A percentile compares a stretch with the other conserved stretches of the same genome.
Conservation (phyloP, 2,113 vertebrate genomes). For the Actinemys pallida region DNA sequence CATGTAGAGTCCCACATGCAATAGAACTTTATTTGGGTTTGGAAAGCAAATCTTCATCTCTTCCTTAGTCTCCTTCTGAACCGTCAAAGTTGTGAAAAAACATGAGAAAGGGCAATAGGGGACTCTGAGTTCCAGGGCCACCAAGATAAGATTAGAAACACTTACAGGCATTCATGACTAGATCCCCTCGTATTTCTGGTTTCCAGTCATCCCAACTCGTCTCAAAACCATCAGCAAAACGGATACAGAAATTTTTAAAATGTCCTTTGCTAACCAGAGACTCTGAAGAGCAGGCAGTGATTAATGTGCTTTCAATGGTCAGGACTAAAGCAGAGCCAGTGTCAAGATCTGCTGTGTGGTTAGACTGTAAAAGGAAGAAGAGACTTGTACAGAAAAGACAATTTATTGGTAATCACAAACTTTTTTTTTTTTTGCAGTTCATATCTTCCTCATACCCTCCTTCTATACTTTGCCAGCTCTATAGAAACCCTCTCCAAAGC, state of each 20-base stretch:
- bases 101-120: background rate
- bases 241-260: slow-evolving; percentile 99
- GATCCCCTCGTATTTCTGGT: slow-evolving; percentile 91
- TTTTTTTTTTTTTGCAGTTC: background rate
- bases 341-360: slow-evolving; percentile 93
- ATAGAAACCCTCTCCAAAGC: background rate
- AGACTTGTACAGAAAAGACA: background rate
- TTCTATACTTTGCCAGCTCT: background rate
- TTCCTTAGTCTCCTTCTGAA: background rate
- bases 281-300: slow-evolving; percentile 98
- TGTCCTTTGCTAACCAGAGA: slow-evolving; percentile 99
- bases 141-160: slow-evolving; percentile 5
- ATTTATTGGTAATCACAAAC: background rate
- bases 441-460: accelerated
- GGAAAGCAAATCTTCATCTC: background rate
- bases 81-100: background rate
- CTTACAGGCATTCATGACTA: slow-evolving; percentile 99
- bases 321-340: slow-evolving; percentile 96
- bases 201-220: slow-evolving; percentile 99
- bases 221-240: slow-evolving; percentile 98
- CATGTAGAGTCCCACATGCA: background rate
- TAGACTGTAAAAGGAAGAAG: slow-evolving; percentile 81
- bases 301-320: slow-evolving; percentile 97
- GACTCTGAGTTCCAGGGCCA: background rate
- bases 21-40: background rate